A percentile compares a stretch with the other conserved stretches of the same genome.
Evolutionary conservation across 2,888 invertebrate species (phyloP).

Genomic region (Lithodes maja): DNA sequence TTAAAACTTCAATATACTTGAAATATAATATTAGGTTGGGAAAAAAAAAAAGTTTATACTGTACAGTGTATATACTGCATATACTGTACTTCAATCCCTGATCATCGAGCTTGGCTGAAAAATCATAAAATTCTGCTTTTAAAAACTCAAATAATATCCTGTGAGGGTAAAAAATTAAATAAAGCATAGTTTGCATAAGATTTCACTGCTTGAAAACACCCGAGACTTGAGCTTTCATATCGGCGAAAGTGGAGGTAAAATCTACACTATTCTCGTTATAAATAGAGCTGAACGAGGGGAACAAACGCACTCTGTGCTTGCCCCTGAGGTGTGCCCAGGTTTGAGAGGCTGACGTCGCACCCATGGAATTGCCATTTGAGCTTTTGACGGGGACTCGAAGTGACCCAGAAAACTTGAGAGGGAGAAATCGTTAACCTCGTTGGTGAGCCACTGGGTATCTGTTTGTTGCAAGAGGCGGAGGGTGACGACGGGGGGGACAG

Average conservation of each 20-base stretch:
- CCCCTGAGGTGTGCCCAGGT: conserved; percentile 16
- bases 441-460: conserved; percentile 63
- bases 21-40: too few relatives aligned
- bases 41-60: too few relatives aligned
- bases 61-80: too few relatives aligned
- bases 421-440: conserved; percentile 62
- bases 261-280: conserved; percentile 64
- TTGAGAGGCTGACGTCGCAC: background rate
- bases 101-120: too few relatives aligned
- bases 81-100: too few relatives aligned
- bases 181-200: background rate
- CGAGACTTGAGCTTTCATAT: conserved; percentile 61
- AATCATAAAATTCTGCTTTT: too few relatives aligned
- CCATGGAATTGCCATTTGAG: background rate
- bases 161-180: too few relatives aligned
- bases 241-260: conserved; percentile 61
- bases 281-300: conserved; percentile 55
- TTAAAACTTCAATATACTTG: too few relatives aligned
- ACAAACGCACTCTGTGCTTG: background rate
- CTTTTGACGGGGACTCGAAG: conserved; percentile 52
- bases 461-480: conserved; percentile 61
- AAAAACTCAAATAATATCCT: too few relatives aligned
- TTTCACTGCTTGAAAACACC: conserved; percentile 48
- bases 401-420: conserved; percentile 58
- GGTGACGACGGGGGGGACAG: conserved; percentile 56